phyloP scores from a whole-genome alignment of 37 sponge, comb jelly and placozoan species.

The Spongilla lacustris region DNA sequence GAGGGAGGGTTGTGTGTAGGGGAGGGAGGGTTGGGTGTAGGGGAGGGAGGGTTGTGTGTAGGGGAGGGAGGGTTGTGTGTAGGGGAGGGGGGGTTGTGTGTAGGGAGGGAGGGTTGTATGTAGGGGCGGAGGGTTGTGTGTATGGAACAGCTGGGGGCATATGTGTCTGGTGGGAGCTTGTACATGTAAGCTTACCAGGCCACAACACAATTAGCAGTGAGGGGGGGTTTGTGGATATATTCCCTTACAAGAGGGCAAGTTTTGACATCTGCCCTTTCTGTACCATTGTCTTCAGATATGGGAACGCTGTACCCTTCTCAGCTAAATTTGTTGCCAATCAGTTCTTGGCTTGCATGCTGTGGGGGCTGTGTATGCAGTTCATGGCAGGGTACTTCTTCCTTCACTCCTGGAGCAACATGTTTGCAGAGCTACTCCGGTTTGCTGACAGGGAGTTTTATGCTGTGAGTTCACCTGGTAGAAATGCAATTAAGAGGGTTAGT shows the following conservation, averaged over 20 bases:
- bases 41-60: no score
- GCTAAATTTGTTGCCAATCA: neutral
- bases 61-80: no score
- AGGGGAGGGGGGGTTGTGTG: neutral
- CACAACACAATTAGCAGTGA: no score
- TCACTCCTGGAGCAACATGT: constrained; percentile 80
- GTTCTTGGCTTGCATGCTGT: constrained; percentile 34
- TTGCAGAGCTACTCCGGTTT: constrained; percentile 78
- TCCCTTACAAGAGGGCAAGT: neutral
- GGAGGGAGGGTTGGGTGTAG: no score
- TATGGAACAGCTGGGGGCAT: no score
- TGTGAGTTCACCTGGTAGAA: constrained; percentile 56
- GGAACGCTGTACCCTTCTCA: neutral
- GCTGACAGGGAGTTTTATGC: constrained; percentile 89
- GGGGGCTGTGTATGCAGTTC: constrained; percentile 68
- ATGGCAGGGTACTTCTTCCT: constrained; percentile 86
- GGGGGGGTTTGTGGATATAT: neutral
- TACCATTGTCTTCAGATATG: neutral
- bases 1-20: neutral
- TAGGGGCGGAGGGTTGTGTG: no score
- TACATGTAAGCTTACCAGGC: no score
- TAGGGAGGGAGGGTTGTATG: no score
- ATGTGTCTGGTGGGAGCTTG: no score
- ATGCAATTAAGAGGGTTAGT: no score
- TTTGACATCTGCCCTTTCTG: neutral